phyloP scores from a whole-genome alignment of 2,888 invertebrate genomes.

The Tetragnatha montana region DNA sequence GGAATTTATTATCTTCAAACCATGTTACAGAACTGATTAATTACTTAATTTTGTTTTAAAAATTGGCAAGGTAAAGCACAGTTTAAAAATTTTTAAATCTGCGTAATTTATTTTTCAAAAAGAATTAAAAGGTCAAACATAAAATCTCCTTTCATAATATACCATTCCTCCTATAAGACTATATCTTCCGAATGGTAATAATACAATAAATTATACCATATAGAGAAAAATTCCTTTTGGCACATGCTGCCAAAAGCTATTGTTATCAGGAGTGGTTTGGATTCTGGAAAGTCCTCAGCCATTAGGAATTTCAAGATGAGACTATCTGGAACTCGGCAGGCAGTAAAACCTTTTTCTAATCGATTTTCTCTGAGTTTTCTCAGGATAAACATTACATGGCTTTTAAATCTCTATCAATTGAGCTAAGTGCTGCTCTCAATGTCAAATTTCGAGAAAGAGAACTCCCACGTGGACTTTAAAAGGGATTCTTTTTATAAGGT shows the following conservation, averaged over 20 bases:
- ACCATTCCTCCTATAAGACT: not conserved
- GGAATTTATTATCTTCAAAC: too few species aligned
- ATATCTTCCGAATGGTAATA: too few species aligned
- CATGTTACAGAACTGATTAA: too few species aligned
- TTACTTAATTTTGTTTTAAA: too few species aligned
- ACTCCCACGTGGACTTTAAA: not conserved
- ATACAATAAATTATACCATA: not conserved
- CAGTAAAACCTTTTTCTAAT: conserved; percentile 7
- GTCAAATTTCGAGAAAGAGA: conserved; percentile 8
- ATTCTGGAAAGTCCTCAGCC: not conserved
- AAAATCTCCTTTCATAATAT: not conserved
- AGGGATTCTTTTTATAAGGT: not conserved
- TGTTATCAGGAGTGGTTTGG: not conserved
- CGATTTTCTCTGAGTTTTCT: conserved; percentile 26
- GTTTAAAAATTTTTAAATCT: not conserved
- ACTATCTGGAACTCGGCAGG: not conserved
- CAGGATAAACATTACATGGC: conserved; percentile 26
- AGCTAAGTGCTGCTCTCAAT: conserved; percentile 26
- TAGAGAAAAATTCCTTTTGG: not conserved
- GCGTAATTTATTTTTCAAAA: not conserved
- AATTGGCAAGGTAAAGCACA: not conserved
- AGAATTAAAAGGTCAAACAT: not conserved
- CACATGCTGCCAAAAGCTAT: not conserved
- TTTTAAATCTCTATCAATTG: conserved; percentile 40
- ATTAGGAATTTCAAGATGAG: not conserved